Percentiles rank a stretch among this genome's conserved stretches.
Conservation (phyloP, 2,113 vertebrate genomes). For the Ailurus styani region DNA sequence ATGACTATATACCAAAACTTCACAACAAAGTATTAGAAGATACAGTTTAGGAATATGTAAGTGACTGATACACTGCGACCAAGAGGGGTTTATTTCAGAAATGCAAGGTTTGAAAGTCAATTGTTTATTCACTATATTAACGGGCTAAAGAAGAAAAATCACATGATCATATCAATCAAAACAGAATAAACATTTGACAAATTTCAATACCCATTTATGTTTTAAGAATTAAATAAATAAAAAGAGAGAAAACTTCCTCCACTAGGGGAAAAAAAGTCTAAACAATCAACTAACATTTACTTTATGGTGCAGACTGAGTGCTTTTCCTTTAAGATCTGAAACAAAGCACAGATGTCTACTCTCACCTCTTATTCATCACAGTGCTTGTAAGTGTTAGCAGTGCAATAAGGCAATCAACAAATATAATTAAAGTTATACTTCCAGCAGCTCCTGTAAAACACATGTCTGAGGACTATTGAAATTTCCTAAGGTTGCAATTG, state of each 20-base stretch:
- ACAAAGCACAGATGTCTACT: not conserved
- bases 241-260: not conserved
- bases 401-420: not conserved
- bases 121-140: not conserved
- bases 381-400: too few relatives aligned
- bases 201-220: not conserved
- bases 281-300: not conserved
- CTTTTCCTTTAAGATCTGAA: not conserved
- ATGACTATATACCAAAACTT: not conserved
- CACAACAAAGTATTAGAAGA: not conserved
- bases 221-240: not conserved
- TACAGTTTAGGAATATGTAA: not conserved
- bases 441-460: not conserved
- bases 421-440: not conserved
- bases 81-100: not conserved
- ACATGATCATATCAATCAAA: not conserved
- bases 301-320: not conserved
- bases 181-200: not conserved
- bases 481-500: not conserved
- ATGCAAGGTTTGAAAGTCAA: not conserved
- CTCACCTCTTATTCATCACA: not conserved
- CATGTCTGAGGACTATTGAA: not conserved
- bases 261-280: not conserved
- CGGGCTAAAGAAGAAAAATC: not conserved
- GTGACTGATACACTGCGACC: not conserved